Percentiles rank a stretch among this genome's conserved stretches.
Evolutionary conservation across 2,888 invertebrate genomes (phyloP).

Genomic region (Argynnis bischoffii): DNA sequence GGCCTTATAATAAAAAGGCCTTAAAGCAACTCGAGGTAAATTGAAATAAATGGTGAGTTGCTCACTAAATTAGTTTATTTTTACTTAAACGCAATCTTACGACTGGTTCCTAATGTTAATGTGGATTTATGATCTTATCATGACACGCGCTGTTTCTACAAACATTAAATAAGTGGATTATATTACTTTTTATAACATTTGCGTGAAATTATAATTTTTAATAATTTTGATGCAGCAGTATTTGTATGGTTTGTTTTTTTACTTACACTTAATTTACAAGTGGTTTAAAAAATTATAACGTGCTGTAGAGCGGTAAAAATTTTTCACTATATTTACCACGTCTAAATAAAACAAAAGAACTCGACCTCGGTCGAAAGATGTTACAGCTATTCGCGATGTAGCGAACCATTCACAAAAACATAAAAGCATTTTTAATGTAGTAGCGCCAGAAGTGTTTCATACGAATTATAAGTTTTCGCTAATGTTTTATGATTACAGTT

Average conservation of each 20-base stretch:
- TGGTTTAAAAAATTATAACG: slow-evolving; percentile 1
- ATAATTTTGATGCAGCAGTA: no score
- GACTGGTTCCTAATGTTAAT: slow-evolving; percentile 11
- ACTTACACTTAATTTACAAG: neutral
- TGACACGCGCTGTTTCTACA: neutral
- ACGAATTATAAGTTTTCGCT: slow-evolving; percentile 18
- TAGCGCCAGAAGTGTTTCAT: slow-evolving; percentile 27
- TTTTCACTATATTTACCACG: slow-evolving; percentile 24
- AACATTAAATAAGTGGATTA: neutral
- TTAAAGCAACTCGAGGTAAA: slow-evolving; percentile 29
- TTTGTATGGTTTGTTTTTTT: neutral
- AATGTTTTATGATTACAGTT: neutral
- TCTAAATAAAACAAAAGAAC: slow-evolving; percentile 33
- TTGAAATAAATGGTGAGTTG: slow-evolving; percentile 28
- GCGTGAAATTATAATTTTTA: neutral
- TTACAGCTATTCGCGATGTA: slow-evolving; percentile 31
- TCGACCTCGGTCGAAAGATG: slow-evolving; percentile 33
- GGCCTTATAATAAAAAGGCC: slow-evolving; percentile 36
- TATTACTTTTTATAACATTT: neutral
- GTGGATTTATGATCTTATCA: slow-evolving; percentile 12
- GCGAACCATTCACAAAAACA: slow-evolving; percentile 35
- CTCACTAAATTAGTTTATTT: slow-evolving; percentile 12
- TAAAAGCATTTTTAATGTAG: slow-evolving; percentile 35
- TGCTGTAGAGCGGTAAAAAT: slow-evolving; percentile 6
- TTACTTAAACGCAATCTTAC: slow-evolving; percentile 8